Evolutionary conservation across 2,113 vertebrate species (phyloP), one percentile per base, ranked within the genome.

Genomic region (Varanus komodoensis): DNA sequence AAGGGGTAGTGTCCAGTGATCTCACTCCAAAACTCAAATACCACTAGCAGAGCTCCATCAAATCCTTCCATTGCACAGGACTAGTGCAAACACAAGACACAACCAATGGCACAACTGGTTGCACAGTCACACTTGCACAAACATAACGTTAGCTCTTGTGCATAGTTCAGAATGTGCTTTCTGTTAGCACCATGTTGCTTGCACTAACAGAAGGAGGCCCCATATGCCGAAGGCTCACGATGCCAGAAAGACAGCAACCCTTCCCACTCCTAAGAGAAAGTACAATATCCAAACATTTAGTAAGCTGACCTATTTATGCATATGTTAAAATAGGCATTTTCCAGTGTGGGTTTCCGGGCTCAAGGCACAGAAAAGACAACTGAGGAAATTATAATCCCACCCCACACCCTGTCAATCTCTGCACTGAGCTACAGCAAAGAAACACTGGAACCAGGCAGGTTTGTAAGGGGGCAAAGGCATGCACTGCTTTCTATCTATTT

Each of bases 391-490:
- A 84, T 89, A 88, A 48, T 85, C 67, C 79, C 54, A 48, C 21
- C 87, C 73, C 80, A 77, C 52, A 61, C n/a, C 57, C 52, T 52
- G 8, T 73, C 29, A 21, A 54, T 23, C 0, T 73, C 78, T 32
- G 74, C 83, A 89, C 71, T 78, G 84, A 86, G 84, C 7, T 64
- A 85, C 71, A 91, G 84, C 91, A 87, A 88, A 95, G 95, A 94
- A 91, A 93, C 71, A 91, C 92, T 88, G 91, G 92, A 69, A 97
- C 91, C 94, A 1, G 1, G 71, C 73, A 27, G 8, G 92, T 89
- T 82, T 93, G 83, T 83, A 95, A 96, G 79, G 94, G 85, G 89
- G 93, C 90, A 89, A 95, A 93, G n/a, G 89, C 84, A 69, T 32
- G n/a, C 64, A 48, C 61, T 38, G 88, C 78, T 84, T 38, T 38